Evolutionary conservation across 2,797 vertebrate species (phyloP).

Genomic region (Adelosebastes latens): DNA sequence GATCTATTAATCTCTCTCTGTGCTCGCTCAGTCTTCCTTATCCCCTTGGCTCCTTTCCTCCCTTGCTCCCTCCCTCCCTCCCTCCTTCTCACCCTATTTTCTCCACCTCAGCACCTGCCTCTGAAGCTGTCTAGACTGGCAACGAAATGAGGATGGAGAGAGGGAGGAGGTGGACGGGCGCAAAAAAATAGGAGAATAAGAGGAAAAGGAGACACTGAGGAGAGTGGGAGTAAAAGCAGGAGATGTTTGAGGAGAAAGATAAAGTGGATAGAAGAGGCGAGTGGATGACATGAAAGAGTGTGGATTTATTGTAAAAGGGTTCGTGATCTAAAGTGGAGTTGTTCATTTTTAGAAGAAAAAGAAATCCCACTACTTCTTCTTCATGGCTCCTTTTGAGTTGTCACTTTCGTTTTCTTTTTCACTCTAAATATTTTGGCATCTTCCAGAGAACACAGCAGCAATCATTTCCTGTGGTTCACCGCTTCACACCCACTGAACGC

Average conservation of each 20-base stretch:
- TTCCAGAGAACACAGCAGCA: constrained; percentile 52
- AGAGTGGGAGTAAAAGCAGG: background rate
- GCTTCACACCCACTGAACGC: constrained; percentile 53
- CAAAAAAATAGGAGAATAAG: constrained; percentile 15
- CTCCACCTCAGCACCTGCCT: constrained; percentile 60
- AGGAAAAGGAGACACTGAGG: background rate
- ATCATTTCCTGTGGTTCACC: constrained; percentile 40
- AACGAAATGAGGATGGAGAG: constrained; percentile 53
- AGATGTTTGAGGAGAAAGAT: constrained; percentile 31
- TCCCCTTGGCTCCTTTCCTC: constrained; percentile 68
- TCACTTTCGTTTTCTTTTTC: constrained; percentile 13
- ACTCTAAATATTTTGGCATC: constrained; percentile 45
- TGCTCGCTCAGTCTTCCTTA: constrained; percentile 56
- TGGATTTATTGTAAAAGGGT: constrained; percentile 37
- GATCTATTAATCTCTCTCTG: constrained; percentile 76
- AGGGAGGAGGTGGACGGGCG: constrained; percentile 13
- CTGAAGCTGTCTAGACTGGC: constrained; percentile 69
- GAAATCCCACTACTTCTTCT: constrained; percentile 9
- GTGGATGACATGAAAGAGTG: constrained; percentile 14
- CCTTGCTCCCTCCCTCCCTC: constrained; percentile 28
- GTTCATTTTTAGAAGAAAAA: constrained; percentile 32
- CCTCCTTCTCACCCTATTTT: constrained; percentile 63
- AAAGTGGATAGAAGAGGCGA: constrained; percentile 19
- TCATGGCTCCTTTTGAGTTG: constrained; percentile 27
- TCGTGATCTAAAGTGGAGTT: constrained; percentile 34